Evolutionary conservation across 2,888 invertebrate species (phyloP), one percentile per base, ranked within the genome.

Genomic region (Callyntrura guangdongensis): DNA sequence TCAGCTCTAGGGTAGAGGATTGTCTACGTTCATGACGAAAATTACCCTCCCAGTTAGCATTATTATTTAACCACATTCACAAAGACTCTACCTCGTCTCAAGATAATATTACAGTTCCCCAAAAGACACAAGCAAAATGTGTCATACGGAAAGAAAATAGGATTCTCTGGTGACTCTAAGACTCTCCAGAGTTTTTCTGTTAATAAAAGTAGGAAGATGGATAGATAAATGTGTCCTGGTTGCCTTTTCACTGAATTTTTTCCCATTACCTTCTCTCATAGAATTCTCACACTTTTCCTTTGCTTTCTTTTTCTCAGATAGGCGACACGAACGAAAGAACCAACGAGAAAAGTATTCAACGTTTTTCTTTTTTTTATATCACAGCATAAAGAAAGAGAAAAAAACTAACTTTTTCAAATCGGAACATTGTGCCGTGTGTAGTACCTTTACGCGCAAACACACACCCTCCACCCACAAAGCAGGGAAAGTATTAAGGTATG

Each of bases 181-280:
- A 82, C 45, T 81, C 88, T 82, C 88, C 2, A 56, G 88, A 64
- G 88, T 82, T 82, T 88, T 59, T 67, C 22, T 56, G 74, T 82
- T 88, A 88, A 88, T 88, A 88, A 88, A 88, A 82, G 88, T 88
- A 72, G 17, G 82, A 74, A 88, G 88, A 88, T 88, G 82, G 88
- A 88, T 82, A 88, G 88, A 88, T 88, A 88, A 88, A 88, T 88
- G 88, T 88, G 88, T 72, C 82, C 72, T 82, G 72, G 88, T 82
- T 88, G 88, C 88, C 87, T 88, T 88, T 88, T 88, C 88, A 88
- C 82, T 59, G 81, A 87, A 82, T 88, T 88, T 88, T 79, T 47
- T 0, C 74, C 86, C 79, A 86, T 86, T 86, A 86, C 64, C 53
- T 82, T 86, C 36, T 59, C 22, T 67, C 79, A 47, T 86, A 67